Base-by-base conservation (phyloP, 2,797 vertebrate genomes). In the Tragelaphus oryx region DNA sequence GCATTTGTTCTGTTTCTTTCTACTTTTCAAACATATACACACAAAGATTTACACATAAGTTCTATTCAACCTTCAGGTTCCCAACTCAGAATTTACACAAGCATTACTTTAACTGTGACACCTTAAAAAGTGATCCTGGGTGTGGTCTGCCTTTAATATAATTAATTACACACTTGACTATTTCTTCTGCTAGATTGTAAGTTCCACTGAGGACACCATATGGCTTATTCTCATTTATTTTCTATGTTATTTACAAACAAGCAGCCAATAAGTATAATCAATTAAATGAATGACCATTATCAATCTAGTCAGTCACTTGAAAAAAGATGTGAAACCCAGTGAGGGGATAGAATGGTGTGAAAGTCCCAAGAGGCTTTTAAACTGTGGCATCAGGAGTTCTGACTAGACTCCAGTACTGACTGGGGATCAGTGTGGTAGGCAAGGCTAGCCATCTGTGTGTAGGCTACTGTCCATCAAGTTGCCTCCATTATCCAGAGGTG, bases 351-450 rank as follows among this genome's bases (percentile, higher is more conserved):
- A 71, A 59, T 24, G 33, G 28, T n/a, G 28, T 44, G 46, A 87
- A 74, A 85, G 52, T 82, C 12, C 52, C 28, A 65, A 33, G 37
- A 91, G 57, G 7, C 2, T 57, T 91, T 75, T 81, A 41, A 91
- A 54, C 89, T 41, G 2, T 5, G 26, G 8, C 20, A 37, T 57
- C 6, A 8, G 28, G 54, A 44, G 11, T 44, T 87, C 3, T 30
- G 11, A 50, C 37, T 37, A 17, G 78, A 79, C 30, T 22, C 18
- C 8, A 24, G 5, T 7, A 30, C 24, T 37, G 30, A 52, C 3
- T 26, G 6, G 0, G 16, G 8, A 46, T 13, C 8, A 4, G 0
- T 18, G 2, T 14, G 0, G 6, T 4, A 46, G 16, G 1, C 2
- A 17, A n/a, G 24, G 4, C 30, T 33, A 26, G 26, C 14, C n/a